These are phyloP conservation scores for Bedellia somnulentella DNA, from an alignment of 2,888 invertebrate species.

Conservation along the genomic window DNA sequence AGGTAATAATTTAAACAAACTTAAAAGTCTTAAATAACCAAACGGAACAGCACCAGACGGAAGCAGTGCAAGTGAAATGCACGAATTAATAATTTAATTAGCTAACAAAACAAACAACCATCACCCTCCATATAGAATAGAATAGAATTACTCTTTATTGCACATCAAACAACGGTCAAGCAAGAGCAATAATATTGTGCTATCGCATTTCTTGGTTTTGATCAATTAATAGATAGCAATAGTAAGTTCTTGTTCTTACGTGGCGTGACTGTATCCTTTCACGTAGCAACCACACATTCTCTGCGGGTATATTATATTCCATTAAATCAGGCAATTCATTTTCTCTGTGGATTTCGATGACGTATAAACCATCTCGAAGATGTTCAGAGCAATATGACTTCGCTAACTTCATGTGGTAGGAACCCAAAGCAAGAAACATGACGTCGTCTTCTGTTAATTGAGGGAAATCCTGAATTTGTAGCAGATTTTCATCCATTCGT, in stretches of 20 bases:
- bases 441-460: constrained; percentile 4
- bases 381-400: constrained; percentile 7
- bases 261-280: constrained; percentile 6
- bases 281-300: no score
- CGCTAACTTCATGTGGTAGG: constrained; percentile 4
- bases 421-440: constrained; percentile 3
- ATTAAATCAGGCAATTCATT: constrained; percentile 4
- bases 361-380: constrained; percentile 2
- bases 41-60: no score
- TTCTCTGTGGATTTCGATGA: constrained; percentile 5
- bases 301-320: no score
- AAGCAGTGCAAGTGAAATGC: no score
- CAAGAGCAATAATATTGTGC: constrained; percentile 6
- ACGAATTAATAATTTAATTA: no score
- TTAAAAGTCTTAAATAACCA: no score
- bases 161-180: no score
- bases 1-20: no score
- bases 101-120: no score
- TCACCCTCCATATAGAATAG: no score
- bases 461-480: constrained; percentile 4
- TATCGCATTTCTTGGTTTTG: neutral
- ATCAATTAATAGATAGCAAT: constrained; percentile 4
- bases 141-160: no score
- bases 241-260: constrained; percentile 7
- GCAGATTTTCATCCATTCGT: no score